A percentile compares a stretch with the other conserved stretches of the same genome.
Conservation (phyloP, 1,140 invertebrate species). For the Dreissena rostriformis region DNA sequence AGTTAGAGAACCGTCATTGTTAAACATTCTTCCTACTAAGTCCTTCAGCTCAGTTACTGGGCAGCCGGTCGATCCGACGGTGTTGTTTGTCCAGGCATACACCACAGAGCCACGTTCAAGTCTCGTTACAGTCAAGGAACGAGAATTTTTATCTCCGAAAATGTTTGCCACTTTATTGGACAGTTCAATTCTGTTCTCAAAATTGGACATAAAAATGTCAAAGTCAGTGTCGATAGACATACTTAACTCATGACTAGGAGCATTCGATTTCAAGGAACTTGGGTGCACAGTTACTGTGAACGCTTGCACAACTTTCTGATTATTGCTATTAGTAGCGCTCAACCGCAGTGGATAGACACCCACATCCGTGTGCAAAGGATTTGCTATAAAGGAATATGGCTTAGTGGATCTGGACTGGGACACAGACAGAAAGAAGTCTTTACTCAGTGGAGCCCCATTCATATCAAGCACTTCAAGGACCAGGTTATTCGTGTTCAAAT, state of each 20-base stretch:
- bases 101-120: constrained; percentile 83
- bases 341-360: constrained; percentile 65
- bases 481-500: constrained; percentile 88
- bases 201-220: constrained; percentile 87
- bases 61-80: constrained; percentile 88
- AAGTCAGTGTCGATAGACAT: constrained; percentile 90
- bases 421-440: constrained; percentile 65
- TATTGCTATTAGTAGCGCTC: constrained; percentile 55
- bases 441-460: constrained; percentile 73
- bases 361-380: constrained; percentile 87
- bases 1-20: constrained; percentile 81
- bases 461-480: constrained; percentile 88
- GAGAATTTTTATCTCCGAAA: constrained; percentile 89
- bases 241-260: constrained; percentile 85
- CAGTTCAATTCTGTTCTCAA: constrained; percentile 85
- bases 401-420: constrained; percentile 57
- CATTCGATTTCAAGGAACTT: constrained; percentile 1
- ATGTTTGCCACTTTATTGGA: constrained; percentile 89
- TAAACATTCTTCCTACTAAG: constrained; percentile 85
- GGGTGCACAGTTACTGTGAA: constrained; percentile 63
- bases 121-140: constrained; percentile 87
- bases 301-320: background rate
- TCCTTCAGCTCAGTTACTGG: constrained; percentile 88
- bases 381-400: constrained; percentile 83
- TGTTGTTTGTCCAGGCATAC: constrained; percentile 91